Evolutionary conservation across 2,888 invertebrate genomes (phyloP), one percentile per base, ranked within the genome.

Genomic region (Leptopterna dolabrata): DNA sequence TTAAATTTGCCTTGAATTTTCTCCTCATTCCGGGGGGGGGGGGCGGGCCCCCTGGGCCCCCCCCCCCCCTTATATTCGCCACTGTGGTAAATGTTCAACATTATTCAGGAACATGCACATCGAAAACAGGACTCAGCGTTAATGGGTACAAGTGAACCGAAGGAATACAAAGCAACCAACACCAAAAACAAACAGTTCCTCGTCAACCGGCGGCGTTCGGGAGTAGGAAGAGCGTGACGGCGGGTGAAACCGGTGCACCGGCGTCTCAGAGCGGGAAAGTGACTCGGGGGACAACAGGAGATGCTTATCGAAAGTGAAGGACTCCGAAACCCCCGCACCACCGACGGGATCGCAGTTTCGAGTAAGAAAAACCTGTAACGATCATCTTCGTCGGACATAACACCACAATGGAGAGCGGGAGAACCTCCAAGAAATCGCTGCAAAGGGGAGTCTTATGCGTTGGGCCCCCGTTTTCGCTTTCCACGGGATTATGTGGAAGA

Each of bases 401-500:
- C 63, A 24, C 6, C 63, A 63, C 63, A 63, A 63, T 63, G 24
- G 63, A 63, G 63, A 63, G 63, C 63, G 63, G 63, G 63, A 63
- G 63, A 63, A 19, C 63, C 63, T 24, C 24, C 24, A 63, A 24
- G 7, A 63, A 63, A 63, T 63, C 24, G 63, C 63, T 27, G 63
- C 63, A 1, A 19, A 24, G 63, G 63, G 4, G 24, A n/a, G n/a
- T n/a, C n/a, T n/a, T n/a, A n/a, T n/a, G n/a, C n/a, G n/a, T n/a
- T n/a, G n/a, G n/a, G n/a, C 70, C 70, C 19, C n/a, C 78, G 78
- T 78, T 78, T 78, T 78, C 78, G 27, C 78, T 78, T 78, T 78
- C 78, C 45, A 24, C 45, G 45, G 78, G 78, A 78, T 78, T 78
- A 78, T 78, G 78, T 78, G 78, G 41, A 78, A 24, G 78, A 78